phyloP scores from a whole-genome alignment of 2,113 vertebrate species.

The Chionomys nivalis region DNA sequence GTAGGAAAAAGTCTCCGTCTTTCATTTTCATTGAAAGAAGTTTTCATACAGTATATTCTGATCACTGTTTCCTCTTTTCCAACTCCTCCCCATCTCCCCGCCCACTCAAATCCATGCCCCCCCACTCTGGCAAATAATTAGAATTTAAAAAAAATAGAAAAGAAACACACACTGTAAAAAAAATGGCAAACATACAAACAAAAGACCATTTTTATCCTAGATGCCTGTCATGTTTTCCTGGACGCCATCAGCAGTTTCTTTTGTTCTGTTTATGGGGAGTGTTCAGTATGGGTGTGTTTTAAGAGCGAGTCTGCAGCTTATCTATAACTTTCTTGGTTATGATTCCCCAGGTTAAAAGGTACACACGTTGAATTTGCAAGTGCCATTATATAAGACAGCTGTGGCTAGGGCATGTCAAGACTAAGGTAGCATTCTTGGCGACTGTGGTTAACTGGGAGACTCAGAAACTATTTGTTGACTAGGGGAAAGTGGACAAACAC shows the following conservation, averaged over 20 bases:
- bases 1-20: background rate
- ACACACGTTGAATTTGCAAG: background rate
- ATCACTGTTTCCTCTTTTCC: background rate
- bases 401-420: background rate
- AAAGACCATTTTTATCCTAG: background rate
- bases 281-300: constrained; percentile 1
- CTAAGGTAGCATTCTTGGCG: background rate
- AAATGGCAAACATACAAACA: background rate
- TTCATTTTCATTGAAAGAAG: background rate
- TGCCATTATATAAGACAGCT: background rate
- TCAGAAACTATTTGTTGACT: constrained; percentile 3
- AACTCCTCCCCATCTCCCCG: background rate
- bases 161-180: background rate
- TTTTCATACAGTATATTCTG: background rate
- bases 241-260: constrained; percentile 4
- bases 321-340: background rate
- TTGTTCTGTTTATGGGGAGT: background rate
- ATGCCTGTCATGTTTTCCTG: background rate
- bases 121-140: background rate
- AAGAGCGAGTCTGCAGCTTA: background rate
- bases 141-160: background rate
- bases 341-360: background rate
- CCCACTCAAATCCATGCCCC: background rate
- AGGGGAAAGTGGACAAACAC: background rate
- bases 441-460: background rate